Conservation (phyloP, 2,888 invertebrate genomes). For the Macaria notata region DNA sequence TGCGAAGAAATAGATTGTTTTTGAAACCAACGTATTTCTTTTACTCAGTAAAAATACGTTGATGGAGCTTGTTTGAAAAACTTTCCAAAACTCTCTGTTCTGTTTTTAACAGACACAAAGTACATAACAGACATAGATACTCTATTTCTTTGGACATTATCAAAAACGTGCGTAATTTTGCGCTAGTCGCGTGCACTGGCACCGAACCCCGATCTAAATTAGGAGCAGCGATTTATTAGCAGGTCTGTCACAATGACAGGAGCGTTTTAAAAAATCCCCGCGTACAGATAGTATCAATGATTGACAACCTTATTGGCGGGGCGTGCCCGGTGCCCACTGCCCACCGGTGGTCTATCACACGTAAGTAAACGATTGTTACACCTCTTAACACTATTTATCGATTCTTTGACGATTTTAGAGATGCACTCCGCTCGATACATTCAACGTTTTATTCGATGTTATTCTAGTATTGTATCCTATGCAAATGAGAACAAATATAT, state of each 20-base stretch:
- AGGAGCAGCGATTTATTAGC: constrained; percentile 46
- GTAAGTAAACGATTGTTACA: constrained; percentile 18
- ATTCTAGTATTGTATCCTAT: constrained; percentile 8
- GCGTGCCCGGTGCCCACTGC: constrained; percentile 33
- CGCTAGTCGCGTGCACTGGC: constrained; percentile 11
- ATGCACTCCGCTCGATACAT: background rate
- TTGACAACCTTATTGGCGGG: constrained; percentile 47
- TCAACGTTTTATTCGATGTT: background rate
- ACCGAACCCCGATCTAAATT: constrained; percentile 37
- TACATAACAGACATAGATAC: too few relatives aligned
- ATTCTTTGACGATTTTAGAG: constrained; percentile 11
- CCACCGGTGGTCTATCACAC: constrained; percentile 41
- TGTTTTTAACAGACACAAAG: too few relatives aligned
- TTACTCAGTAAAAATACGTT: too few relatives aligned
- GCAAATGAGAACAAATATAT: constrained; percentile 9
- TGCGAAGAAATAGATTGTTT: too few relatives aligned
- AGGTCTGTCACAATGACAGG: constrained; percentile 33
- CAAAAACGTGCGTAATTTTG: too few relatives aligned
- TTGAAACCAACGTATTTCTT: too few relatives aligned
- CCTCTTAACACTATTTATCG: constrained; percentile 17
- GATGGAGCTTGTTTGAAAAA: too few relatives aligned
- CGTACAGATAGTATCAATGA: constrained; percentile 46
- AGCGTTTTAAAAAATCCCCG: constrained; percentile 46
- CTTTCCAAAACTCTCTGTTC: too few relatives aligned
- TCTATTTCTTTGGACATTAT: too few relatives aligned